Evolutionary conservation across 1,140 invertebrate species (phyloP), one percentile per base, ranked within the genome.

Genomic region (Thrips palmi): DNA sequence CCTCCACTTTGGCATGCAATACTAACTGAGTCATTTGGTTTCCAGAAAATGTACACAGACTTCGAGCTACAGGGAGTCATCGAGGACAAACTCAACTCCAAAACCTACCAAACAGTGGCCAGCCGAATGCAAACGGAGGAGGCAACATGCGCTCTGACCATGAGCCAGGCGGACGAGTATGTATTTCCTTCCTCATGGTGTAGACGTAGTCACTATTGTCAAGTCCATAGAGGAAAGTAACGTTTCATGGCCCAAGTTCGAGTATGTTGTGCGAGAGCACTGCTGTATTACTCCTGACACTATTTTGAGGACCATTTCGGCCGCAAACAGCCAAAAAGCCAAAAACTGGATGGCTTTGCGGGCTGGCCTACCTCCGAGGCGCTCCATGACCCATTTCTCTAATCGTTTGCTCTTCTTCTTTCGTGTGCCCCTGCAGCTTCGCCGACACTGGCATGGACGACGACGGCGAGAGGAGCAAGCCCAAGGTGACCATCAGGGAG

Each of bases 41-140:
- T 68, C 31, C 57, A 97, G 84, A 99, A 98, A 83, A 76, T 97
- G 52, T 97, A 94, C 62, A 88, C 88, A 15, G 93, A 97, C 59
- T 98, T 97, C 63, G 93, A 97, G 62, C 70, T 98, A 37, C 93
- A 98, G 67, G 93, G 94, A 42, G 89, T 98, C 14, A 86, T 91
- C 56, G 93, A 97, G 53, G 91, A 97, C 55, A 88, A 89, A 60
- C 62, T 99, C n/a, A 93, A 96, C 63, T 88, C 82, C 30, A 94
- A 94, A 67, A 78, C 77, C 49, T 97, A 97, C 70, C 85, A 94
- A 62, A 81, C 76, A 32, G 81, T 97, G 49, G 77, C 77, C 38
- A 77, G 80, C 49, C 71, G 94, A 48, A 85, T 99, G 76, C 82
- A 93, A 60, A 88, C 94, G 11, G 91, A 96, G 62, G 89, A 96